Conservation (phyloP, 1,140 invertebrate genomes). For the Drosophila ambigua region DNA sequence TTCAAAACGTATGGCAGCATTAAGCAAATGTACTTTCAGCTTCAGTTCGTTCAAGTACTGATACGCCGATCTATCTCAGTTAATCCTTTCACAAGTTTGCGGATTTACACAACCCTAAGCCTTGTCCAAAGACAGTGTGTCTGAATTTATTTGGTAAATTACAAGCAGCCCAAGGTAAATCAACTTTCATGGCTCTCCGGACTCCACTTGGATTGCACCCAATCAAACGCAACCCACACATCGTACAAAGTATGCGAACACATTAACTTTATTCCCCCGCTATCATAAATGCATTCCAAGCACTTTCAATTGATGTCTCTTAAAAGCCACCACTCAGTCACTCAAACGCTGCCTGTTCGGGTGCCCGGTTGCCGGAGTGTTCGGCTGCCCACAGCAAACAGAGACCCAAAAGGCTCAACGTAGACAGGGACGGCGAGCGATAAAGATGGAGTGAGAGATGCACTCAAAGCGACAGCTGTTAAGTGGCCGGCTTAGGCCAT, state of each 20-base stretch:
- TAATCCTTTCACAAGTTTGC: neutral
- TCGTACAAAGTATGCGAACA: slow-evolving; percentile 29
- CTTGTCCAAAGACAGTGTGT: neutral
- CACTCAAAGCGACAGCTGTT: slow-evolving; percentile 62
- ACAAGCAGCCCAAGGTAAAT: slow-evolving; percentile 1
- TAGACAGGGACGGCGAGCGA: slow-evolving; percentile 1
- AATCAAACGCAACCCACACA: slow-evolving; percentile 25
- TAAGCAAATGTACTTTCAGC: too few species aligned
- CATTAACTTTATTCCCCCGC: slow-evolving; percentile 19
- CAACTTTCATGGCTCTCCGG: slow-evolving; percentile 23
- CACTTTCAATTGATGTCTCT: slow-evolving; percentile 48
- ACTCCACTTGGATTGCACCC: neutral
- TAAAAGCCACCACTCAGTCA: slow-evolving; percentile 45
- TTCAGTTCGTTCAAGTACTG: too few species aligned
- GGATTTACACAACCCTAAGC: neutral
- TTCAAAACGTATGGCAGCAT: too few species aligned
- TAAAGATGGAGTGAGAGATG: slow-evolving; percentile 23
- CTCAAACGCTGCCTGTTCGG: slow-evolving; percentile 11
- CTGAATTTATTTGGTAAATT: neutral
- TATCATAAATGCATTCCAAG: slow-evolving; percentile 55
- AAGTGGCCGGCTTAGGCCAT: slow-evolving; percentile 71
- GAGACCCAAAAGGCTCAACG: slow-evolving; percentile 45
- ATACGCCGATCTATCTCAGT: too few species aligned
- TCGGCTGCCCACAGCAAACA: slow-evolving; percentile 12
- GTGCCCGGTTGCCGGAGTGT: neutral